A percentile compares a stretch with the other conserved stretches of the same genome.
Conservation (phyloP, 2,113 vertebrate species). For the Antechinus stuartii region DNA sequence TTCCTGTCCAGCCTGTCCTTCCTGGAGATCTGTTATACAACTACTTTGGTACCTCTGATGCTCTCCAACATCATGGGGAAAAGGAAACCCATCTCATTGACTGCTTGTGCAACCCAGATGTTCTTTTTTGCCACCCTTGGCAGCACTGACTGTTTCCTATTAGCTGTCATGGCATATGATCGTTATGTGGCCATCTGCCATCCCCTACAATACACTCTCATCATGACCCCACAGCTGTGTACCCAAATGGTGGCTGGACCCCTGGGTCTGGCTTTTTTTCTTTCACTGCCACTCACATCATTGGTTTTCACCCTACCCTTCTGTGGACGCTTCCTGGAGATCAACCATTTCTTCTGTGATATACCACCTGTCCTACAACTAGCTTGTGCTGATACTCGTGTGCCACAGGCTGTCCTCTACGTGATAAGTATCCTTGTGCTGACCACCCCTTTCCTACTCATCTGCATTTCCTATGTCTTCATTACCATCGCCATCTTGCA, state of each 20-base stretch:
- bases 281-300: conserved; percentile 8
- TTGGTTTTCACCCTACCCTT: conserved; percentile 59
- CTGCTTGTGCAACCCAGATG: conserved; percentile 56
- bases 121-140: conserved; percentile 44
- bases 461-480: conserved; percentile 45
- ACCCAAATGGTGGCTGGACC: neutral
- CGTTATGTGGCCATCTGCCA: conserved; percentile 63
- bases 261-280: neutral
- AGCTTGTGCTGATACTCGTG: neutral
- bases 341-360: conserved; percentile 64
- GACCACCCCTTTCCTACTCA: conserved; percentile 45
- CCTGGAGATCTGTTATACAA: neutral
- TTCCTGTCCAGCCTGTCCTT: neutral
- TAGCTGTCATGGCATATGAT: conserved; percentile 63
- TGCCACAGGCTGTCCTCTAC: neutral
- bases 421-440: neutral
- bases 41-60: conserved; percentile 52
- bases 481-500: conserved; percentile 53
- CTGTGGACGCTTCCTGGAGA: conserved; percentile 14
- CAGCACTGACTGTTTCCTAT: conserved; percentile 46
- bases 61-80: conserved; percentile 22
- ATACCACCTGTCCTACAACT: conserved; percentile 40
- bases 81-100: conserved; percentile 49
- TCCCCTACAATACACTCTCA: conserved; percentile 56
- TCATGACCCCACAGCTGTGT: conserved; percentile 49